phyloP scores from a whole-genome alignment of 2,113 vertebrate genomes.

The Eulacestoma nigropectus region DNA sequence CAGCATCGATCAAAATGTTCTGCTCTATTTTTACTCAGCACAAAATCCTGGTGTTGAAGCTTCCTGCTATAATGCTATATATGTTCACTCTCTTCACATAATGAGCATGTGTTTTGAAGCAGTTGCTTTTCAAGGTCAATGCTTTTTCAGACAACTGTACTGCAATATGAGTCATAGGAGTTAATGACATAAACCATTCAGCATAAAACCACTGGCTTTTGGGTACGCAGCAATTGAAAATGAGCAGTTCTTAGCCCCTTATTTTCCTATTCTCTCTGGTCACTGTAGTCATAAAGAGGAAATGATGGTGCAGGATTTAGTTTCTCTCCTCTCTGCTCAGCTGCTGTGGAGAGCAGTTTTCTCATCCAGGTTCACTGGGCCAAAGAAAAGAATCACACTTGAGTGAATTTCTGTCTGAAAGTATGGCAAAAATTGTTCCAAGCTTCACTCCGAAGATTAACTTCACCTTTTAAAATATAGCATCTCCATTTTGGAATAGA shows the following conservation, averaged over 20 bases:
- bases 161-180: slow-evolving; percentile 47
- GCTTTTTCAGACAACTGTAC: slow-evolving; percentile 44
- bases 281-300: not conserved
- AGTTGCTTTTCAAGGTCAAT: slow-evolving; percentile 50
- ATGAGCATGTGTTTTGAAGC: slow-evolving; percentile 44
- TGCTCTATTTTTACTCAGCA: slow-evolving; percentile 45
- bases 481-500: not conserved
- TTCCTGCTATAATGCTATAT: slow-evolving; percentile 59
- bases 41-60: slow-evolving; percentile 46
- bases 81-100: slow-evolving; percentile 48
- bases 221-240: not conserved
- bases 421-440: not conserved
- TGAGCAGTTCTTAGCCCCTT: not conserved
- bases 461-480: not conserved
- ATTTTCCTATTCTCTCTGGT: not conserved
- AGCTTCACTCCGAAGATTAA: not conserved
- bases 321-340: not conserved
- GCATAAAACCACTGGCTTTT: slow-evolving; percentile 16
- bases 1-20: slow-evolving; percentile 30
- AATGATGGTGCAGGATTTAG: not conserved
- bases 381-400: not conserved
- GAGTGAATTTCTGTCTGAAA: not conserved
- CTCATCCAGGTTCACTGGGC: not conserved
- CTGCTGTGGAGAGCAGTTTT: not conserved
- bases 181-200: slow-evolving; percentile 4